Base-by-base conservation (phyloP, 2,797 vertebrate genomes). In the Hydrophis major region DNA sequence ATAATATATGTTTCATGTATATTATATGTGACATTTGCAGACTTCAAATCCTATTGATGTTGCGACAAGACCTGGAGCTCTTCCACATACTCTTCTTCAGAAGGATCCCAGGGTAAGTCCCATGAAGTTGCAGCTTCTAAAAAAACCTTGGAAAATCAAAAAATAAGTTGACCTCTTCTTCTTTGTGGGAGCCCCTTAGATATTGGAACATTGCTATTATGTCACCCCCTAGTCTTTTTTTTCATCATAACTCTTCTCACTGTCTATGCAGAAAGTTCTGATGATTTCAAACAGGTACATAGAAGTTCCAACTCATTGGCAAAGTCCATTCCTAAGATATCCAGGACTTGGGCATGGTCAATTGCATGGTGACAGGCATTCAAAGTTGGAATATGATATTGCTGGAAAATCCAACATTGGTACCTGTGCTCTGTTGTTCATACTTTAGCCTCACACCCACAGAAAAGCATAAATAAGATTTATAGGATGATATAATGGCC, bases 31-130 rank as follows among this genome's bases (percentile, higher is more conserved):
- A 1, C 86, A 12, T 96, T 98, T 97, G 94, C 92, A 99, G 99
- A 99, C 99, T 93, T 99, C 99, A 93, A 99, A 99, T 97, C 98
- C 99, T 25, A 98, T 99, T 86, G 99, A 99, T 95, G 98, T 99
- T 92, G 98, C 98, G 94, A 97, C 98, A 89, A 98, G 99, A 96
- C 98, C 99, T 37, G 99, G 99, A 96, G 98, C 98, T 4, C 98
- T 99, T 96, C 98, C 99, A 55, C 99, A 99, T 92, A 99, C 99
- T 14, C 98, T 99, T 86, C 97, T 99, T 89, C 99, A 99, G 94
- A 99, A 99, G 97, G 99, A 99, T 97, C 99, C 99, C 78, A 98
- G 99, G 98, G 99, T 99, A 98, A 96, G 98, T 97, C 91, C 47
- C 27, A 28, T 89, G 94, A 50, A 28, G 20, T 59, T 95, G 1